Evolutionary conservation across 35 echinoderm and acorn worm species (phyloP).

Genomic region (Apostichopus californicus): DNA sequence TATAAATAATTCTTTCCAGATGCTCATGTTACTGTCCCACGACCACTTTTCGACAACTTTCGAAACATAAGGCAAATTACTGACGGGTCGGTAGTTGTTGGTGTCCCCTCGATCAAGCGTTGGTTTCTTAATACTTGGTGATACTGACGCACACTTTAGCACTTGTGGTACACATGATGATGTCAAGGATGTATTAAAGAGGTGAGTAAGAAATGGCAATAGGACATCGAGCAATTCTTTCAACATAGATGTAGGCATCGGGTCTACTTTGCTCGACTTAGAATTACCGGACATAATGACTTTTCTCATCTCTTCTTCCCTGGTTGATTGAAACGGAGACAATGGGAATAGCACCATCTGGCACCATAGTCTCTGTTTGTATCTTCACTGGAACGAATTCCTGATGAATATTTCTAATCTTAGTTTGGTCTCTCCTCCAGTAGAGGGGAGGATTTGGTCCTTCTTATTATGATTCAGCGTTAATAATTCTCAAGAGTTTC

Average conservation of each 20-base stretch:
- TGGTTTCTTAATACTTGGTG: conserved; percentile 56
- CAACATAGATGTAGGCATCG: conserved; percentile 38
- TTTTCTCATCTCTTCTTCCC: conserved; percentile 21
- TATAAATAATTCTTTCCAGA: conserved; percentile 22
- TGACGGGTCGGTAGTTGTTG: conserved; percentile 56
- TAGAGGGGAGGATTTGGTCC: conserved; percentile 41
- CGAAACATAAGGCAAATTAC: conserved; percentile 63
- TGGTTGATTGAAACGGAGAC: conserved; percentile 30
- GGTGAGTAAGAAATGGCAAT: conserved; percentile 26
- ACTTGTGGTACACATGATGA: conserved; percentile 23
- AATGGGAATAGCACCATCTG: not conserved
- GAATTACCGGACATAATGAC: conserved; percentile 35
- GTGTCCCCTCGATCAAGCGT: conserved; percentile 32
- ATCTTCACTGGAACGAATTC: conserved; percentile 10
- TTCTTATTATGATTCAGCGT: conserved; percentile 3
- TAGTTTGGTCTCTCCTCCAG: not conserved
- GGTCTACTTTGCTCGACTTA: conserved; percentile 35
- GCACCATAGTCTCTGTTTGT: not conserved
- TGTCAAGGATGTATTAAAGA: conserved; percentile 50
- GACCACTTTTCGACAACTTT: conserved; percentile 61
- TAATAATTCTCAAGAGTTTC: conserved; percentile 18
- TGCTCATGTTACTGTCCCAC: not conserved
- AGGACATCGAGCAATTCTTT: conserved; percentile 35
- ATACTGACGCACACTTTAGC: conserved; percentile 40
- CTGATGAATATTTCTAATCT: not conserved